Base-by-base conservation (phyloP, 30 jellyfish, hydroid and myxozoan species). In the Cassiopea andromeda region DNA sequence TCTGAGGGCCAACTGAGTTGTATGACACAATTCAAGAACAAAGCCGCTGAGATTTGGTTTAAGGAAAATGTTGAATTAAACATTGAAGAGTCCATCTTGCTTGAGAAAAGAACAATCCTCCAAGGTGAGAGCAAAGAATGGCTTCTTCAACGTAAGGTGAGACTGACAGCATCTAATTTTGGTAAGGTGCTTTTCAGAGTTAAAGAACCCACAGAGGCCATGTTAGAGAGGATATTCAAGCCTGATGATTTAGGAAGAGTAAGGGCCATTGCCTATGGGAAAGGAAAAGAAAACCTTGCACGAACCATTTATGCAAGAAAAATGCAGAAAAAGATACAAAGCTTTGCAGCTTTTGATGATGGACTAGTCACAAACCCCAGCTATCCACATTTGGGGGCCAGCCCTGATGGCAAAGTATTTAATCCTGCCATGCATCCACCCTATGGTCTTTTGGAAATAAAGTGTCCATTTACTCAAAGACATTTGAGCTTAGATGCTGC, bases 101-200 rank as follows among this genome's bases (percentile, higher is more conserved):
- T 72, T 10, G 81, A 72, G 49, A 72, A 72, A 27, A 72, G 81
- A 72, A 72, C 81, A 10, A 54, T 72, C 38, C 81, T 72, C 14
- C 48, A 72, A 72, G 81, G 81, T 9, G 81, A 72, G 81, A 12
- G 50, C 2, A 72, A 72, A 72, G 81, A 72, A 72, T 72, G 81
- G 81, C 60, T 47, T 10, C 18, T 12, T 19, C 50, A 72, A 27
- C 81, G 38, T 49, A 10, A 16, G 9, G 38, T 9, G 49, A 72
- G 81, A 27, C 9, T 72, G 38, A 72, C 81, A 12, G 50, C 81
- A 72, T 72, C 81, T 19, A 72, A 72, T 10, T 72, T 16, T 72
- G 81, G 81, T 17, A 72, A 72, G 38, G 49, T 72, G 49, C 47
- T 19, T 10, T 49, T 47, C 47, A 47, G 50, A 54, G 49, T 72